Base-by-base conservation (phyloP, 2,113 vertebrate species). In the Limnothrissa miodon region DNA sequence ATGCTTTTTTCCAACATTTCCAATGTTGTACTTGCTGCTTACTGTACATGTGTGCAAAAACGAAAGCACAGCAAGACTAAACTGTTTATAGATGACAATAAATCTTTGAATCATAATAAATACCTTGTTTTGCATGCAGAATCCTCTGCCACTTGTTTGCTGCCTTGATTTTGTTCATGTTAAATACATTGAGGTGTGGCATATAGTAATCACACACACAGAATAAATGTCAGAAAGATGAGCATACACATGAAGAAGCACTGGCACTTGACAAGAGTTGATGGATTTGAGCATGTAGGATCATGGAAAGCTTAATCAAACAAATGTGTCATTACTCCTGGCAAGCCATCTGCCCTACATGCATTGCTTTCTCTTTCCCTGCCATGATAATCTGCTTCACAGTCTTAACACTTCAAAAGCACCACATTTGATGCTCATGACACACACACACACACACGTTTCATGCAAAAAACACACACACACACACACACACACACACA, bases 401-500 rank as follows among this genome's bases (percentile, higher is more conserved):
- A 62, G 25, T 62, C 59, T 29, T 29, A 62, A 62, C 59, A 29
- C n/a, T 62, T 62, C 56, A 62, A 62, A 62, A 62, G 23, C 25
- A 23, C 53, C 19, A 62, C 19, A 62, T 62, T 8, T 25, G n/a
- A 29, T 8, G 10, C 56, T 11, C 56, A 62, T 25, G 56, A 25
- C 7, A 62, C 59, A 62, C 33, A 17, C 66, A 74, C 29, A 74
- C 66, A 70, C 59, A 62, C 56, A 62, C 56, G n/a, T n/a, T n/a
- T n/a, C n/a, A n/a, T n/a, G n/a, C n/a, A n/a, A n/a, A n/a, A 62
- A 21, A 62, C 56, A 62, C 56, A 66, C 59, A 66, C 59, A 66
- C 59, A 66, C 59, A 66, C n/a, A 33, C 59, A 66, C 59, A 66
- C 59, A 33, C 59, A 66, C 59, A 66, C 59, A 66, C 59, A 66